phyloP scores from a whole-genome alignment of 2,888 invertebrate species.

The Trissonchulus sp. region DNA sequence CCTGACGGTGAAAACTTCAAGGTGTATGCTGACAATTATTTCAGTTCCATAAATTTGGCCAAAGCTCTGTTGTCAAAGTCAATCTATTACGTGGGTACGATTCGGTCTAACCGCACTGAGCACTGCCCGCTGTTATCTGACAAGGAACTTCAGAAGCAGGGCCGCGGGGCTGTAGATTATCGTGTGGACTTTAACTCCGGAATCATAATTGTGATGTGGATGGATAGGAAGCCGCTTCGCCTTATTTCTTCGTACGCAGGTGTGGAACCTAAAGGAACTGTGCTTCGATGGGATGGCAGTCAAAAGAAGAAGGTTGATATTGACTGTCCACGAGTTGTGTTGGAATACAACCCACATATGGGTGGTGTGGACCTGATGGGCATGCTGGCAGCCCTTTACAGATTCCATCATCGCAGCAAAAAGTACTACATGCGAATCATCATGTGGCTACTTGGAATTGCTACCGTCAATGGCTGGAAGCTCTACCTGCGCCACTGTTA shows the following conservation, averaged over 20 bases:
- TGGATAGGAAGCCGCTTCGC: not conserved
- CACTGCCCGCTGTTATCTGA: not conserved
- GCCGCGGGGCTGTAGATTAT: not conserved
- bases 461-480: not conserved
- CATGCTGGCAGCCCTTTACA: not conserved
- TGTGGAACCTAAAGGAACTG: too few relatives aligned
- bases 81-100: not conserved
- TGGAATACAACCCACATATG: not conserved
- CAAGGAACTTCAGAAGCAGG: not conserved
- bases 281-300: too few relatives aligned
- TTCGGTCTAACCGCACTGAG: not conserved
- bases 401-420: not conserved
- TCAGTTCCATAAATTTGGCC: not conserved
- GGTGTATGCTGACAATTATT: not conserved
- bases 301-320: too few relatives aligned
- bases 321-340: too few relatives aligned
- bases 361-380: not conserved
- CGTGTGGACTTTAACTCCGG: not conserved
- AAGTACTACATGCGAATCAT: not conserved
- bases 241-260: not conserved
- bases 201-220: not conserved
- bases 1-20: not conserved
- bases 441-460: not conserved
- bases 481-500: not conserved
- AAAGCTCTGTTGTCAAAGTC: not conserved